These are phyloP conservation scores for Metopia argyrocephala DNA, from an alignment of 2,888 invertebrate species.

Conservation along the genomic window DNA sequence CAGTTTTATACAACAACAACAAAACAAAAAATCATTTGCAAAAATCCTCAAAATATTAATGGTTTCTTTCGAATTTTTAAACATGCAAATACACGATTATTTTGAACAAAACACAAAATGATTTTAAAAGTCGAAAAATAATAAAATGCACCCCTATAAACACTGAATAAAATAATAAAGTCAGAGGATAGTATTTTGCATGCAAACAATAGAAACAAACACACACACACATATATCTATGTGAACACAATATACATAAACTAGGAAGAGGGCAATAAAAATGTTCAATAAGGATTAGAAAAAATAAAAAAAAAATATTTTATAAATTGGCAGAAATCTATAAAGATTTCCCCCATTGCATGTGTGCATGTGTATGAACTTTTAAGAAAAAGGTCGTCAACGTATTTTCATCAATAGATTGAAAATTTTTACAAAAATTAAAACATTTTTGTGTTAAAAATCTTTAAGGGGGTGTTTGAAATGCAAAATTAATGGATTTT, in stretches of 20 bases:
- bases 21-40: slow-evolving; percentile 41
- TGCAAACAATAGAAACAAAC: background rate
- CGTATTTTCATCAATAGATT: slow-evolving; percentile 59
- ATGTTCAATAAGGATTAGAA: slow-evolving; percentile 49
- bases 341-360: slow-evolving; percentile 39
- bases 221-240: slow-evolving; percentile 1
- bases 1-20: slow-evolving; percentile 36
- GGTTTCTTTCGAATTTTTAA: slow-evolving; percentile 71
- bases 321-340: slow-evolving; percentile 57
- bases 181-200: slow-evolving; percentile 6
- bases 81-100: slow-evolving; percentile 73
- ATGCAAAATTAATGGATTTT: slow-evolving; percentile 54
- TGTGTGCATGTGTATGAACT: slow-evolving; percentile 42
- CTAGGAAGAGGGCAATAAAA: slow-evolving; percentile 43
- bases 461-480: slow-evolving; percentile 57
- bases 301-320: slow-evolving; percentile 19
- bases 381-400: slow-evolving; percentile 60
- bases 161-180: background rate
- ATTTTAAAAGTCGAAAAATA: slow-evolving; percentile 17
- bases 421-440: slow-evolving; percentile 13
- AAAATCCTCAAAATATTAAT: slow-evolving; percentile 44
- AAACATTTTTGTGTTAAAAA: background rate
- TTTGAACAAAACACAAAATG: slow-evolving; percentile 21
- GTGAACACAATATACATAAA: slow-evolving; percentile 11
- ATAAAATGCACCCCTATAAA: slow-evolving; percentile 66